Percentiles rank a stretch among this genome's conserved stretches.
These are phyloP conservation scores for Serilophus lunatus DNA, from an alignment of 2,113 vertebrate species.

Conservation along the genomic window DNA sequence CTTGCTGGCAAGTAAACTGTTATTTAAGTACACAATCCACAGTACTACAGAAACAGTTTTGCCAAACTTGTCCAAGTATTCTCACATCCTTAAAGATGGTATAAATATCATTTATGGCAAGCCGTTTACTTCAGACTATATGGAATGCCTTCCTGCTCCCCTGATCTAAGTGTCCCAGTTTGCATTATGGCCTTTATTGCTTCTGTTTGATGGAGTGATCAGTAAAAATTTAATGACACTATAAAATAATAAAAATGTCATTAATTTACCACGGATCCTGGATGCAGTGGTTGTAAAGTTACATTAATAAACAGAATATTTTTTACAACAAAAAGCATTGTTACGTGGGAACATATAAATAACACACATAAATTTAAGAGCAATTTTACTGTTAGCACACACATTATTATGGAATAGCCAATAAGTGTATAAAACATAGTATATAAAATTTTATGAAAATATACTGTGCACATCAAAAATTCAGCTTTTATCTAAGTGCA, in stretches of 20 bases:
- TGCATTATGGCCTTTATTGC: conserved; percentile 91
- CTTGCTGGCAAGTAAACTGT: conserved; percentile 76
- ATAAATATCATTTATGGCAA: conserved; percentile 86
- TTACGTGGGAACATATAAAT: conserved; percentile 87
- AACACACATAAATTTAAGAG: conserved; percentile 87
- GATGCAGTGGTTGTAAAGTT: conserved; percentile 91
- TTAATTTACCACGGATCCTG: conserved; percentile 97
- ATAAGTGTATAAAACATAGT: conserved; percentile 99
- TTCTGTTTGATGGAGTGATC: conserved; percentile 95
- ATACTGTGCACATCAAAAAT: conserved; percentile 83
- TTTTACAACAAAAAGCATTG: conserved; percentile 93
- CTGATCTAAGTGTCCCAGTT: conserved; percentile 83
- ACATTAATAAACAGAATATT: conserved; percentile 95
- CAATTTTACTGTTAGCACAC: conserved; percentile 87
- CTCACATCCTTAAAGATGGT: conserved; percentile 79
- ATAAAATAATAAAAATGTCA: conserved; percentile 99
- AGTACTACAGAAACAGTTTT: conserved; percentile 82
- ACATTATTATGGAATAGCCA: conserved; percentile 94
- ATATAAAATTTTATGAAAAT: conserved; percentile 99
- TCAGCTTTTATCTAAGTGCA: conserved; percentile 83
- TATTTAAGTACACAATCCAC: conserved; percentile 84
- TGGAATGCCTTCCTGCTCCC: conserved; percentile 76
- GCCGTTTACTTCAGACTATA: conserved; percentile 77
- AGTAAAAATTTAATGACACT: conserved; percentile 99
- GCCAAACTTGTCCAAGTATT: conserved; percentile 85